These are phyloP conservation scores for Dusona sp. DNA, from an alignment of 2,888 invertebrate genomes.

Conservation along the genomic window DNA sequence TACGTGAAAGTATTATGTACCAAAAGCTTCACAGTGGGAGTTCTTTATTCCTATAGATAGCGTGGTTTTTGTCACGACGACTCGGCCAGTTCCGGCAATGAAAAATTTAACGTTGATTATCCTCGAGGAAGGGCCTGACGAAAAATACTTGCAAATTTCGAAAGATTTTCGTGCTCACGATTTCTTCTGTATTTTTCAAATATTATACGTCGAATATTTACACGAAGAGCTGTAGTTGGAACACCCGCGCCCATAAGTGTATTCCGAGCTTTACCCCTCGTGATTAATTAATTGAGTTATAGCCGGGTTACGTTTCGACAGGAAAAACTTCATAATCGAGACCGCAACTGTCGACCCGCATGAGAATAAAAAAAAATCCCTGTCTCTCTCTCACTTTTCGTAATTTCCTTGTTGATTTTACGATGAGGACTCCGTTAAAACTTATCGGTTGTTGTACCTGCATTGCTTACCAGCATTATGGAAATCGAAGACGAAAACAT, in stretches of 20 bases:
- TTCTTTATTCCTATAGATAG: slow-evolving; percentile 17
- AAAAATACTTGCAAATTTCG: background rate
- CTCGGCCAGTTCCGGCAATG: background rate
- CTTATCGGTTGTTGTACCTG: slow-evolving; percentile 42
- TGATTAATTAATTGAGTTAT: slow-evolving; percentile 60
- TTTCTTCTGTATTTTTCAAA: background rate
- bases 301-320: slow-evolving; percentile 11
- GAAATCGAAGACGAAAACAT: slow-evolving; percentile 28
- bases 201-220: background rate
- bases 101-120: slow-evolving; percentile 24
- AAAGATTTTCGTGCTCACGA: background rate
- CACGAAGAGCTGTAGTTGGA: background rate
- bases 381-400: slow-evolving; percentile 5
- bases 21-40: slow-evolving; percentile 24
- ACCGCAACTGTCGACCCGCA: slow-evolving; percentile 49
- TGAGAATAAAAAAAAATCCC: slow-evolving; percentile 41
- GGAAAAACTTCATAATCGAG: slow-evolving; percentile 6
- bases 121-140: background rate
- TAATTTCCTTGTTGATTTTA: slow-evolving; percentile 23
- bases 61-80: slow-evolving; percentile 8
- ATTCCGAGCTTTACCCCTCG: slow-evolving; percentile 6
- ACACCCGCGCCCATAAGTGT: background rate
- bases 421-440: slow-evolving; percentile 27
- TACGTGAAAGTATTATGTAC: slow-evolving; percentile 40
- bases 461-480: slow-evolving; percentile 62